Evolutionary conservation across 2,113 vertebrate genomes (phyloP).

Genomic region (Labeo catla): DNA sequence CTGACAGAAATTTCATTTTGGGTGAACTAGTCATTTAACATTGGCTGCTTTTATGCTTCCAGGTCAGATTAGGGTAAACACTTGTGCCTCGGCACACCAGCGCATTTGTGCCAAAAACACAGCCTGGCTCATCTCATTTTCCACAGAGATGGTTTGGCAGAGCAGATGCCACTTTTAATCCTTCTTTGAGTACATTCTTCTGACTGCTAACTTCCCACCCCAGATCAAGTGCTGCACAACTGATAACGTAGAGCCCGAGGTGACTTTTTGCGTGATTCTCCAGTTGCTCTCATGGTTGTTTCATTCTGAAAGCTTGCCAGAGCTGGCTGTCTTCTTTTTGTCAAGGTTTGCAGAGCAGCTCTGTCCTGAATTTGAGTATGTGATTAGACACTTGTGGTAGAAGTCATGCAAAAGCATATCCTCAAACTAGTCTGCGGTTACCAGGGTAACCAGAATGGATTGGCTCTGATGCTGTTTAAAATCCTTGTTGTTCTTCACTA

Average conservation of each 20-base stretch:
- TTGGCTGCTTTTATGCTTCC: conserved; percentile 2
- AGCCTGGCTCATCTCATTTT: conserved; percentile 35
- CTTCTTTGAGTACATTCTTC: conserved; percentile 32
- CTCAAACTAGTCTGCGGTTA: not conserved
- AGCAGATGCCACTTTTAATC: conserved; percentile 21
- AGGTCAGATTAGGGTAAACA: conserved; percentile 37
- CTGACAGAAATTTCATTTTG: not conserved
- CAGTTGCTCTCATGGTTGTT: not conserved
- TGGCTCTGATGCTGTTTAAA: not conserved
- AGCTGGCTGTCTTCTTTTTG: not conserved
- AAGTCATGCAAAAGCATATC: conserved; percentile 11
- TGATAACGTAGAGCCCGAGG: conserved; percentile 38
- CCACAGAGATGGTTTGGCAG: conserved; percentile 34
- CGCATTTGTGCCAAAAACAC: conserved; percentile 32
- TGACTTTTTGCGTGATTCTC: conserved; percentile 29
- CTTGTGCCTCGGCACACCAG: conserved; percentile 3
- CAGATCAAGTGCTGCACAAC: conserved; percentile 39
- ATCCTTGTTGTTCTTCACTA: not conserved
- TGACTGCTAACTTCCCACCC: conserved; percentile 34
- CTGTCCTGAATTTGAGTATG: not conserved
- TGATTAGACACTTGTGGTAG: conserved; percentile 1
- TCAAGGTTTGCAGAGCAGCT: conserved; percentile 7
- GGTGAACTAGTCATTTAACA: not conserved
- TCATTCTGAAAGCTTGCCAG: conserved; percentile 38
- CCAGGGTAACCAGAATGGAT: conserved; percentile 22